Base-by-base conservation (phyloP, 2,797 vertebrate species). In the Trachurus trachurus region DNA sequence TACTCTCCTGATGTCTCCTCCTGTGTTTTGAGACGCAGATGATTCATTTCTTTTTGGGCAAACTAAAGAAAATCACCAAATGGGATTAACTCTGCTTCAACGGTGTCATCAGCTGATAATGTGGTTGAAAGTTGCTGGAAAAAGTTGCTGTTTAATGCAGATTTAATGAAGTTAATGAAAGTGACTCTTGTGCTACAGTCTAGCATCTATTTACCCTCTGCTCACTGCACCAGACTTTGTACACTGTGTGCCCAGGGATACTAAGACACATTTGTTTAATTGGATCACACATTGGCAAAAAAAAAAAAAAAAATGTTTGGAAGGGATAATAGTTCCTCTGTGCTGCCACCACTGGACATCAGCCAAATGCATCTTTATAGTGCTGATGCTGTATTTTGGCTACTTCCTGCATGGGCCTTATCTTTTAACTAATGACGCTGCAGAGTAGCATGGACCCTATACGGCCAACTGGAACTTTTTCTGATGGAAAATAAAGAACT, bases 221-320 rank as follows among this genome's bases (percentile, higher is more conserved):
- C n/a, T 65, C 59, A 29, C 31, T 66, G 60, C 52, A 68, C 42
- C n/a, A 40, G 5, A 58, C 17, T 9, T 39, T 12, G 22, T 22
- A 39, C 44, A 50, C 9, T 42, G 42, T 47, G 40, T 53, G 26
- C 66, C 64, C 34, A 66, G 15, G 8, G 74, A 29, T 31, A 19
- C 58, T 37, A 74, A 75, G 57, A 76, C 60, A 72, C 72, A 59
- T 61, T 57, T 0, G 17, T 62, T 73, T 71, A 81, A 74, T 60
- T 74, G 37, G 76, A 72, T 66, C 44, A 42, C 61, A 71, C 42
- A 9, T 47, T 9, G 34, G 34, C 34, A 5, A 37, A 73, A n/a
- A n/a, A n/a, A n/a, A n/a, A 40, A 60, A 7, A 56, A 59, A 78
- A 80, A 31, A 68, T 85, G 56, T 83, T 54, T 47, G 40, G 54